Conservation (phyloP, 2,888 invertebrate species). For the Macaria notata region DNA sequence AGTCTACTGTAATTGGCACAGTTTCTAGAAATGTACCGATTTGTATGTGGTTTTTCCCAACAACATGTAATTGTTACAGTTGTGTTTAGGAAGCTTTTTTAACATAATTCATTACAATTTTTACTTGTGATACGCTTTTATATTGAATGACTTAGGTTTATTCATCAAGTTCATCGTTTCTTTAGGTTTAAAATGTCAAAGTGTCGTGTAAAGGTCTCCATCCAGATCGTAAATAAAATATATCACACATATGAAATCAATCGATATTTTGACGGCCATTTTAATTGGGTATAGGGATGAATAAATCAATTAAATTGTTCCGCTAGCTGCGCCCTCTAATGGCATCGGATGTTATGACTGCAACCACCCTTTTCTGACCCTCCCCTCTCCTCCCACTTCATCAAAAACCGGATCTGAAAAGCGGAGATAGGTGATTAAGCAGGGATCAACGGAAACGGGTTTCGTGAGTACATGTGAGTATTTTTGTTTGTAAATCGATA, state of each 20-base stretch:
- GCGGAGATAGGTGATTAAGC: constrained; percentile 21
- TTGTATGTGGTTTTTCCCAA: neutral
- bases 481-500: too few relatives aligned
- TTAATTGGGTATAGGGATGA: constrained; percentile 66
- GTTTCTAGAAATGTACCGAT: neutral
- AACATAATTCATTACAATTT: neutral
- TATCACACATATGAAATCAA: neutral
- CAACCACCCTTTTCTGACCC: constrained; percentile 40
- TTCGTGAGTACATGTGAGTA: too few relatives aligned
- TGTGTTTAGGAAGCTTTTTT: neutral
- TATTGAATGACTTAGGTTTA: neutral
- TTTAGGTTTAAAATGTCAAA: neutral
- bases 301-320: constrained; percentile 76
- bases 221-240: neutral
- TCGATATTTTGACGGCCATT: constrained; percentile 45
- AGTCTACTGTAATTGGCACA: neutral
- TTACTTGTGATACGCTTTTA: neutral
- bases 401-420: constrained; percentile 7
- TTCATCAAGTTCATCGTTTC: too few relatives aligned
- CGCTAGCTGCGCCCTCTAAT: constrained; percentile 59
- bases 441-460: constrained; percentile 17
- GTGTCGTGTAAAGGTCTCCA: neutral
- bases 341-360: constrained; percentile 47
- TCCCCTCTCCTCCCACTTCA: constrained; percentile 7
- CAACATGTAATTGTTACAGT: neutral